Evolutionary conservation across 2,888 invertebrate genomes (phyloP).

Genomic region (Morinoia aosen): DNA sequence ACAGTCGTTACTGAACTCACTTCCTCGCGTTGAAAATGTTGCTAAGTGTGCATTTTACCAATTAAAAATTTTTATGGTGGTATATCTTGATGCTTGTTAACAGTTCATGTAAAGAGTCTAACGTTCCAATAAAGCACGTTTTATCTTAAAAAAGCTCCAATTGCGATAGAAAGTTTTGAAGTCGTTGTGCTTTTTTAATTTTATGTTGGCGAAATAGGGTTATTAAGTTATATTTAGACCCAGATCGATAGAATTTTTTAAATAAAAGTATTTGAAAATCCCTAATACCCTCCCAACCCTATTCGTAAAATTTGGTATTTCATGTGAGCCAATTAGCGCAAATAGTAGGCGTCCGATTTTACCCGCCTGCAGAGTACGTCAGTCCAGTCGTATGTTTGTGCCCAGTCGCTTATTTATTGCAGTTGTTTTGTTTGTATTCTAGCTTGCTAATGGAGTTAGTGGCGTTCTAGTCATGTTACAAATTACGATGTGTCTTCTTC

Average conservation of each 20-base stretch:
- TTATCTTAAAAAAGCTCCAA: background rate
- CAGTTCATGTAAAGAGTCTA: background rate
- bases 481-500: slow-evolving; percentile 45
- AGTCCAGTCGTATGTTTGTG: background rate
- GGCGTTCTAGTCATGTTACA: slow-evolving; percentile 52
- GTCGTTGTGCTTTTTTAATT: background rate
- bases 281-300: background rate
- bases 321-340: background rate
- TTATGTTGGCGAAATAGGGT: no score
- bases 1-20: background rate
- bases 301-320: background rate
- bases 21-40: background rate
- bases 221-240: background rate
- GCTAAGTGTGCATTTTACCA: background rate
- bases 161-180: no score
- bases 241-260: background rate
- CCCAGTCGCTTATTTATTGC: slow-evolving; percentile 45
- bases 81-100: background rate
- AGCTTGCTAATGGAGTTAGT: slow-evolving; percentile 46
- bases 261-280: background rate
- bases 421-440: slow-evolving; percentile 8
- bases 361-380: background rate
- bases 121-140: background rate
- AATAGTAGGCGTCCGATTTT: background rate
- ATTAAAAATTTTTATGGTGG: background rate